Base-by-base conservation (phyloP, 2,888 invertebrate species). In the Parnassius apollo region DNA sequence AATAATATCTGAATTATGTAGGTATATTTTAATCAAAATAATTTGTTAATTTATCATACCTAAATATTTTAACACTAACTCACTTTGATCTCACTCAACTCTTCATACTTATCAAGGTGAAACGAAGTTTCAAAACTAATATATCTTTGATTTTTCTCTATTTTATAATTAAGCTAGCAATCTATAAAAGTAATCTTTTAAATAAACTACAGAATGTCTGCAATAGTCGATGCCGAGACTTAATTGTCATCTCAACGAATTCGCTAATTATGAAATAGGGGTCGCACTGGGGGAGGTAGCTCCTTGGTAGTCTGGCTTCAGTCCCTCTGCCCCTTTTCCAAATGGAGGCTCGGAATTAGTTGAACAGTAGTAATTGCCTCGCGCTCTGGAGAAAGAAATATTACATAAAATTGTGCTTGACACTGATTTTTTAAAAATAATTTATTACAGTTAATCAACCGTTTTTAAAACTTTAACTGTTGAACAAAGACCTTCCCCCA, bases 291-390 rank as follows among this genome's bases (percentile, higher is more conserved):
- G 18, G 18, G 8, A 13, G 9, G 44, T 18, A n/a, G 18, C 7
- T 61, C 42, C 48, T 12, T 57, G 44, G 42, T 59, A 53, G 35
- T 61, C 72, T 0, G 86, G 82, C 42, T 64, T 74, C 35, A 81
- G 66, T 1, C 90, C 90, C 10, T 72, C 73, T 0, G 46, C 9
- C 0, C 86, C 86, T 71, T 74, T 77, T 4, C 83, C 82, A 68
- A 70, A 91, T 0, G 81, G 80, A 0, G 82, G 64, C 0, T 67
- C 67, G 0, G 73, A 12, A 55, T 83, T 82, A 10, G 92, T 92
- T 1, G 75, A 78, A 13, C 91, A 73, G 70, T 75, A 92, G 68
- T 73, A 91, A 74, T 89, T 85, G 12, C 91, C 91, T 64, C 73
- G 75, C 2, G 85, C 82, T 42, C 91, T 91, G 84, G 46, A 77